Percentiles rank a stretch among this genome's conserved stretches.
These are phyloP conservation scores for Geotrypetes seraphini DNA, from an alignment of 2,797 vertebrate species.

Conservation along the genomic window DNA sequence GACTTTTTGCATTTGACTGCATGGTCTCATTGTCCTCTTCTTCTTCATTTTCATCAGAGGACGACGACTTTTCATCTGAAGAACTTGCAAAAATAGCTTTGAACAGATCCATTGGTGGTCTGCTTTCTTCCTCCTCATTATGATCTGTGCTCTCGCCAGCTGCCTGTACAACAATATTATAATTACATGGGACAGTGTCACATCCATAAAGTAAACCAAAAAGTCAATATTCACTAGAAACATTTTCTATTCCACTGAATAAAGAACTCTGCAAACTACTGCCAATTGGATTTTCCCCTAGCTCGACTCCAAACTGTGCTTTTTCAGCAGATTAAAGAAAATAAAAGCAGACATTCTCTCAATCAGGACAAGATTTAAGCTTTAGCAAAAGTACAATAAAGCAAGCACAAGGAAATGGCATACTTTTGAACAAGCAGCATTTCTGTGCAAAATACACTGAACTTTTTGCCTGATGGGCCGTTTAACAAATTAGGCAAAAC, in stretches of 20 bases:
- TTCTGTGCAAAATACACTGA: no score
- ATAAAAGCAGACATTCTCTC: no score
- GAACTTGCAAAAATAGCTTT: conserved; percentile 88
- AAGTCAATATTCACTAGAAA: background rate
- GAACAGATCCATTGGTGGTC: conserved; percentile 87
- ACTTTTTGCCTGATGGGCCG: no score
- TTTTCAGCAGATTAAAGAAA: no score
- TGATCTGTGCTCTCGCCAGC: conserved; percentile 15
- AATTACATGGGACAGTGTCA: no score
- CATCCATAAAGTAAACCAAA: background rate
- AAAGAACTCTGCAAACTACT: no score
- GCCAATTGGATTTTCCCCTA: no score
- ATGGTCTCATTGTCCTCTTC: conserved; percentile 10
- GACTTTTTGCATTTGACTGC: background rate
- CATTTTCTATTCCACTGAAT: background rate
- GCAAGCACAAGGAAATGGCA: no score
- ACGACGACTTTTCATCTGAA: conserved; percentile 80
- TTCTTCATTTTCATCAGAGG: conserved; percentile 58
- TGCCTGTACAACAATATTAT: conserved; percentile 11
- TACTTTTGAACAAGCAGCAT: no score
- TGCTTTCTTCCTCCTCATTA: conserved; percentile 55
- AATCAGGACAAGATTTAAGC: no score
- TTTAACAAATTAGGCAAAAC: no score
- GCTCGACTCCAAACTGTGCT: background rate
- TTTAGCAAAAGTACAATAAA: no score